Percentiles rank a stretch among this genome's conserved stretches.
Evolutionary conservation across 2,113 vertebrate species (phyloP).

Genomic region (Semicossyphus pulcher): DNA sequence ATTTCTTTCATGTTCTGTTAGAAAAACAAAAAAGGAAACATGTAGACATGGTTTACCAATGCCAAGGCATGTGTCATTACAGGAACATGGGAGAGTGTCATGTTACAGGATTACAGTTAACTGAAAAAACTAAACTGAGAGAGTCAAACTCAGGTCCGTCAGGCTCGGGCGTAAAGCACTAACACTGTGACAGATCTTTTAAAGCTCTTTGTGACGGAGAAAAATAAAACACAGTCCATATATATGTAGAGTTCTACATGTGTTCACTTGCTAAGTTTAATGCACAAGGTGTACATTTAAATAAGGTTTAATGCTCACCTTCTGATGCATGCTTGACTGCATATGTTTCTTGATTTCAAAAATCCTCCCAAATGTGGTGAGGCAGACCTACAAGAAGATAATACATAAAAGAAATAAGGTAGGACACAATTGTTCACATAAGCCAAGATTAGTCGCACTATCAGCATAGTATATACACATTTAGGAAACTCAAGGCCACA

Average conservation of each 20-base stretch:
- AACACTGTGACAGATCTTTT: no score
- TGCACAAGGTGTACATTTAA: not conserved
- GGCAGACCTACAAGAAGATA: conserved; percentile 46
- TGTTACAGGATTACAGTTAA: not conserved
- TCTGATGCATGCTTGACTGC: not conserved
- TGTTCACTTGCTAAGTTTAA: no score
- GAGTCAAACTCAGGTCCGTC: not conserved
- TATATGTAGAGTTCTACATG: no score
- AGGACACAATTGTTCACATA: no score
- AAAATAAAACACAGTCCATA: no score
- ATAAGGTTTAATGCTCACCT: conserved; percentile 29
- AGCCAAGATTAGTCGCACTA: no score
- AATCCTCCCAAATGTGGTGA: not conserved
- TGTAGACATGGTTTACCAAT: not conserved
- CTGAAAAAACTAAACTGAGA: not conserved
- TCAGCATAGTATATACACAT: no score
- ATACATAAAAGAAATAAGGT: not conserved
- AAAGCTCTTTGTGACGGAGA: no score
- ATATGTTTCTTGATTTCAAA: not conserved
- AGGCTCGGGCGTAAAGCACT: no score
- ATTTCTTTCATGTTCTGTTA: conserved; percentile 35
- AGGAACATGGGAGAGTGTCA: not conserved
- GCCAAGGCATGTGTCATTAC: no score
- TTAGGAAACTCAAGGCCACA: no score
- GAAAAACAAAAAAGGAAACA: conserved; percentile 10